Conservation (phyloP, 2,888 invertebrate species). For the Cosmia pyralina region DNA sequence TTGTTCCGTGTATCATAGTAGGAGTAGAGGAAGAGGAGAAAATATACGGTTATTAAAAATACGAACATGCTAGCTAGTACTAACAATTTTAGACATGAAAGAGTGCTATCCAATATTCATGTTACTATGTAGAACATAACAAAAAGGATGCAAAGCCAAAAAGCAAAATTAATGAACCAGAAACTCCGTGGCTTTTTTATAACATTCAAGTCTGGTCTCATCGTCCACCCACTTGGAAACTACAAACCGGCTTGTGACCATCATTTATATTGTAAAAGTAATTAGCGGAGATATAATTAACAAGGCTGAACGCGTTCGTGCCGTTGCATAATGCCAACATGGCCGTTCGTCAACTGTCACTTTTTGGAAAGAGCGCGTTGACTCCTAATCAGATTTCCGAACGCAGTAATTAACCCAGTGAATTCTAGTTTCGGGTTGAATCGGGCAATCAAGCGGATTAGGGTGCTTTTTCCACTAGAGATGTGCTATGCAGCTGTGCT, state of each 20-base stretch:
- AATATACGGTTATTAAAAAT: background rate
- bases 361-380: conserved; percentile 78
- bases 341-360: conserved; percentile 82
- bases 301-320: conserved; percentile 80
- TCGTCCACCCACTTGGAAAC: conserved; percentile 40
- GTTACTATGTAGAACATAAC: background rate
- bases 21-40: too few species aligned
- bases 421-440: conserved; percentile 53
- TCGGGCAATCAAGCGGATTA: conserved; percentile 45
- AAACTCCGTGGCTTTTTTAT: background rate
- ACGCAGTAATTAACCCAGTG: conserved; percentile 59
- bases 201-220: conserved; percentile 7
- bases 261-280: conserved; percentile 76
- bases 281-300: conserved; percentile 84
- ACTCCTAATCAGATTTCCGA: conserved; percentile 81
- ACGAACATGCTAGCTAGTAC: background rate
- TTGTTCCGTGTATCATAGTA: background rate
- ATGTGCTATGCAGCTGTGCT: too few species aligned
- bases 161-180: conserved; percentile 8
- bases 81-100: background rate
- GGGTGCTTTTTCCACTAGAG: background rate
- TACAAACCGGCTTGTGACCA: conserved; percentile 54
- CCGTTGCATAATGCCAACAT: conserved; percentile 85
- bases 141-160: background rate
- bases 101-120: background rate